Percentiles rank a stretch among this genome's conserved stretches.
phyloP scores from a whole-genome alignment of 2,888 invertebrate species.

The Allacma fusca region DNA sequence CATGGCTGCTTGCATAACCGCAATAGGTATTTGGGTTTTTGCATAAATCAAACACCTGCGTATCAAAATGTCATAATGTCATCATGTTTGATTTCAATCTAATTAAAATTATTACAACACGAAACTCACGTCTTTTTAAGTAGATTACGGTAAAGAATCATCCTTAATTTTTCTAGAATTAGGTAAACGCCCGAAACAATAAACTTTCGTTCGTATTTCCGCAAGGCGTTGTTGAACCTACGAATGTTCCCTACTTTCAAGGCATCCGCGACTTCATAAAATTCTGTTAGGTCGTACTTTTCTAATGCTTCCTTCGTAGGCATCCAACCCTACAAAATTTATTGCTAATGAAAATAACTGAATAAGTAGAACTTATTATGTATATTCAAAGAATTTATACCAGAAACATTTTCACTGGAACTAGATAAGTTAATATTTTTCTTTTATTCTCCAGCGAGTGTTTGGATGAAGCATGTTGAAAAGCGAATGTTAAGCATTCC shows the following conservation, averaged over 20 bases:
- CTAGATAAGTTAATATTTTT: constrained; percentile 90
- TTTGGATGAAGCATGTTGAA: constrained; percentile 82
- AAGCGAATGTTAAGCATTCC: constrained; percentile 90
- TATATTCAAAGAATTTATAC: no score
- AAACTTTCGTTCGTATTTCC: constrained; percentile 87
- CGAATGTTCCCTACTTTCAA: constrained; percentile 89
- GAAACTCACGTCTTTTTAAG: constrained; percentile 84
- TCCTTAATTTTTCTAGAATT: constrained; percentile 94
- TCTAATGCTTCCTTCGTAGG: constrained; percentile 82
- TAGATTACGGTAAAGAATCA: constrained; percentile 93
- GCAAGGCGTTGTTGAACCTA: constrained; percentile 83
- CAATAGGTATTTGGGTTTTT: constrained; percentile 86
- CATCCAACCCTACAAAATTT: constrained; percentile 78
- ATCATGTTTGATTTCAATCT: not conserved
- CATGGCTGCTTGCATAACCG: constrained; percentile 82
- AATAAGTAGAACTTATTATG: constrained; percentile 17
- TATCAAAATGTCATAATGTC: constrained; percentile 30
- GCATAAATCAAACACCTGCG: constrained; percentile 66
- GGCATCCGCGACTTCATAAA: constrained; percentile 86
- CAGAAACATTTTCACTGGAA: constrained; percentile 96
- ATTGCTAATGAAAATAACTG: not conserved
- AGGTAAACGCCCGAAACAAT: constrained; percentile 97
- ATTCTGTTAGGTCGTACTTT: constrained; percentile 90
- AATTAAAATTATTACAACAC: constrained; percentile 3
- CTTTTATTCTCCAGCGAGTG: constrained; percentile 85